Base-by-base conservation (phyloP, 2,113 vertebrate genomes). In the Microtus richardsoni region DNA sequence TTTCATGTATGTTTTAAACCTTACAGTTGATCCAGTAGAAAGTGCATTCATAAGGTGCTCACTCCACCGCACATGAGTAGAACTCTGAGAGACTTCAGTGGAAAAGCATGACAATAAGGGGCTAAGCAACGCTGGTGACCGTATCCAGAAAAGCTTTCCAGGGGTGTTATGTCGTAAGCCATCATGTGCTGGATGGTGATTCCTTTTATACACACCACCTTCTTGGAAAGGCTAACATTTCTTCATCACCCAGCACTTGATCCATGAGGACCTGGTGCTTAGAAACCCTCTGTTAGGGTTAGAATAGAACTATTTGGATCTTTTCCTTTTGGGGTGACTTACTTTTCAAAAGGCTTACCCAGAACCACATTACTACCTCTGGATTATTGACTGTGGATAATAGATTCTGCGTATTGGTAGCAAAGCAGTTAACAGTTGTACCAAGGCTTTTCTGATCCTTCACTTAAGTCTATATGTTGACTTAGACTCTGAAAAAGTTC, bases 281-380 rank as follows among this genome's bases (percentile, higher is more conserved):
- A 39, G 89, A 79, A 78, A 91, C 21, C 47, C 74, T 95, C n/a
- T 11, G 30, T 28, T 54, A 80, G n/a, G 8, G 33, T 44, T 90
- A 60, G 39, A 66, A 17, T 80, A 41, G 49, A 39, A 87, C 74
- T n/a, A 47, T 62, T 54, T 82, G 49, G 26, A n/a, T 88, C 26
- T 88, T 93, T 88, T 88, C 68, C 49, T 92, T 93, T 47, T 95
- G 89, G 54, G 30, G 82, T 75, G 66, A 66, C 82, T 33, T n/a
- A 47, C 88, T 93, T 93, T n/a, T 93, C 77, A 88, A 94, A 91
- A 85, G 2, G 8, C 28, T 92, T 91, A 68, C 16, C 21, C 58
- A 22, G 60, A 95, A 92, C 60, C 83, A 41, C 78, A 92, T 89
- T 80, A 80, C 22, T 84, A 89, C 10, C n/a, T 26, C 74, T 60